Conservation (phyloP, 2,888 invertebrate species). For the Baronia brevicornis region DNA sequence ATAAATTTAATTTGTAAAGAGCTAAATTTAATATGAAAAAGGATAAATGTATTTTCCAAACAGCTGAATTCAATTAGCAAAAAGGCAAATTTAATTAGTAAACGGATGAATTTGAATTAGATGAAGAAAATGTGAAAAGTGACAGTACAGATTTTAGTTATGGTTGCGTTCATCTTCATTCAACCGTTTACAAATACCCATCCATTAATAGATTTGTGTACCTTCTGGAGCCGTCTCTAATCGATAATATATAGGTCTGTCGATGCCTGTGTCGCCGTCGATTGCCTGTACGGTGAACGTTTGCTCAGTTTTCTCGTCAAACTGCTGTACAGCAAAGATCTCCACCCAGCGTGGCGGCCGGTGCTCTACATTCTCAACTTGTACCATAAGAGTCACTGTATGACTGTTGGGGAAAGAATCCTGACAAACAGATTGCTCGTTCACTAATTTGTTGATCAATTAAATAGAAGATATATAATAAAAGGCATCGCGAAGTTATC, state of each 20-base stretch:
- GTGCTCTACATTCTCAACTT: constrained; percentile 76
- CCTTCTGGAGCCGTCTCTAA: constrained; percentile 51
- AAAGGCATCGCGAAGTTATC: no score
- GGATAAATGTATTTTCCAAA: no score
- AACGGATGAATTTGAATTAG: background rate
- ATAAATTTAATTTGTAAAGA: no score
- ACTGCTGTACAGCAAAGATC: constrained; percentile 72
- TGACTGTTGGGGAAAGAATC: constrained; percentile 56
- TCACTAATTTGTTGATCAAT: no score
- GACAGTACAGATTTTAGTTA: background rate
- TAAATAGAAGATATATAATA: no score
- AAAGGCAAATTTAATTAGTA: no score
- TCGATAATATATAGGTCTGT: constrained; percentile 68
- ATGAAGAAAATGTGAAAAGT: background rate
- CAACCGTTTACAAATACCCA: background rate
- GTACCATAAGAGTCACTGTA: constrained; percentile 64
- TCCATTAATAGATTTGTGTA: constrained; percentile 24
- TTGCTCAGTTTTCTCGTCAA: constrained; percentile 67
- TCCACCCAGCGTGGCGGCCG: constrained; percentile 76
- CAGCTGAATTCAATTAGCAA: no score
- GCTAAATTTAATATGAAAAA: no score
- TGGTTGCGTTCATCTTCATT: constrained; percentile 8
- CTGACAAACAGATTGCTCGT: constrained; percentile 39
- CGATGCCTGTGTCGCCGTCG: constrained; percentile 78
- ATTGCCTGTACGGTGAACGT: constrained; percentile 68